Evolutionary conservation across 2,888 invertebrate genomes (phyloP), one percentile per base, ranked within the genome.

Genomic region (Pollenia amentaria): DNA sequence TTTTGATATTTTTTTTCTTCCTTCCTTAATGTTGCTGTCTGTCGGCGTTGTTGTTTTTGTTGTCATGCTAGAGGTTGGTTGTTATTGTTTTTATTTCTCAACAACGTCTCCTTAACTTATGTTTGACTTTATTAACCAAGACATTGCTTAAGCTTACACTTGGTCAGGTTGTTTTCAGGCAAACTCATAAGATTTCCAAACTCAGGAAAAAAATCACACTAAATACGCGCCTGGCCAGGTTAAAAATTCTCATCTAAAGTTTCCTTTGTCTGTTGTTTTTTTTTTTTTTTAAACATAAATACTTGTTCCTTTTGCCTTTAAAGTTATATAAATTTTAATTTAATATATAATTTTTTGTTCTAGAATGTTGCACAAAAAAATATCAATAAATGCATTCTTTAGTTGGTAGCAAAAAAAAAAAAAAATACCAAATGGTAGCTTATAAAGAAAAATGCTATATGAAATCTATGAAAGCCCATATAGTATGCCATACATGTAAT

Each of bases 81-180:
- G 64, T 70, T 86, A 70, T 80, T 80, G 65, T 79, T 72, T 72
- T 73, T 42, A 14, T 77, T 57, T 57, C 70, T 40, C 51, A 44
- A 62, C 73, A 67, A 53, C 67, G 44, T 84, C 77, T 75, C 55
- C 76, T 83, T 85, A 88, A 89, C 83, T 89, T 88, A 87, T 87
- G 86, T 85, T 88, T 79, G 87, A 87, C 87, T 88, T 89, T 89
- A 89, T 89, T 88, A 89, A 87, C 83, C 81, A 79, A 72, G 84
- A 87, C 88, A 84, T 44, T 87, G 79, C 64, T 87, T 87, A 87
- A 84, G 84, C 87, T 81, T 87, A 60, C 84, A 80, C 80, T 87
- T 80, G 73, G 65, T 77, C 80, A 77, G 80, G 70, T 77, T 76
- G 83, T 72, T 79, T 48, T n/a, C n/a, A 40, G 42, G 60, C 65